Evolutionary conservation across 2,888 invertebrate genomes (phyloP).

Genomic region (Agrotis clavis): DNA sequence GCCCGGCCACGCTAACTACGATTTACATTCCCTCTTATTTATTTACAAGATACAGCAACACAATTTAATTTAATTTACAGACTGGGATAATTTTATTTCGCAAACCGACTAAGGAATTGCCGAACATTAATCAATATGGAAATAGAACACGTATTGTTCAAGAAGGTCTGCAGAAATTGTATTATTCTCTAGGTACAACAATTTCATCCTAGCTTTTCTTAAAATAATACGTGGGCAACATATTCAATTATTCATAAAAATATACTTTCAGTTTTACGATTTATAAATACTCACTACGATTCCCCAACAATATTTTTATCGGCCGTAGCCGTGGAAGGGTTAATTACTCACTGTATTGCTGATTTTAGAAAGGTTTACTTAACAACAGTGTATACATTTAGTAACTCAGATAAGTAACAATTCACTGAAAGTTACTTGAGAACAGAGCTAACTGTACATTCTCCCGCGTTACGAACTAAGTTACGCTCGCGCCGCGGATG

Average conservation of each 20-base stretch:
- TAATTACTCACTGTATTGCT: conserved; percentile 29
- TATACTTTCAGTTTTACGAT: conserved; percentile 4
- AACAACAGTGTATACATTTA: conserved; percentile 13
- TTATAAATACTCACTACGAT: conserved; percentile 51
- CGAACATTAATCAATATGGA: conserved; percentile 52
- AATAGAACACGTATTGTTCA: conserved; percentile 22
- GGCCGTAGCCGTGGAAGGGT: conserved; percentile 2
- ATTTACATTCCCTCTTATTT: conserved; percentile 85
- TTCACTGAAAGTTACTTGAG: conserved; percentile 51
- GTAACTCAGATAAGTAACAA: conserved; percentile 7
- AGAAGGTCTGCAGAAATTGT: background rate
- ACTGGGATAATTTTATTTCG: conserved; percentile 68
- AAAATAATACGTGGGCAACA: background rate
- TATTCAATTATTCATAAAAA: background rate
- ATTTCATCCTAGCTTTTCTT: background rate
- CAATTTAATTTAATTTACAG: conserved; percentile 77
- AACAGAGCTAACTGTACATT: conserved; percentile 51
- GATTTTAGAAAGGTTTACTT: conserved; percentile 19
- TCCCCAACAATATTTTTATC: conserved; percentile 31
- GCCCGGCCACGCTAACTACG: conserved; percentile 80
- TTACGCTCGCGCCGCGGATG: conserved; percentile 73
- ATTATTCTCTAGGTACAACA: background rate
- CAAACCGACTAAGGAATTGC: conserved; percentile 45
- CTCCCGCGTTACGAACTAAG: conserved; percentile 83
- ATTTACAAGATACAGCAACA: conserved; percentile 80